Evolutionary conservation across 2,888 invertebrate species (phyloP), one percentile per base, ranked within the genome.

Genomic region (Drosophila limbata): DNA sequence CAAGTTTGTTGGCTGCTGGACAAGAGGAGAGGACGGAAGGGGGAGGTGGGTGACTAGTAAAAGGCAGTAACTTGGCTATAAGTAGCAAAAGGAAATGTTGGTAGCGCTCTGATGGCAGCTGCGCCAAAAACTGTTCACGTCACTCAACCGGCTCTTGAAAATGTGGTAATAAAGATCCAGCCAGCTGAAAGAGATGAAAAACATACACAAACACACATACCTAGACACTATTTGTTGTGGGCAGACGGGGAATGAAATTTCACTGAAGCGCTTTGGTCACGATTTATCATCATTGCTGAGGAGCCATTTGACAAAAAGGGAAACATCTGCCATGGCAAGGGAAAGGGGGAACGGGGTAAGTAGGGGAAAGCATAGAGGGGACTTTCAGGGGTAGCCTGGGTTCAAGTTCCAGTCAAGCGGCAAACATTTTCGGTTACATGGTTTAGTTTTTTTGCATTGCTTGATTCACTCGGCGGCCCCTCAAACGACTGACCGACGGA

Each of bases 261-360:
- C 84, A 71, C 83, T 79, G 69, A 65, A 71, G 60, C 79, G 68
- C 77, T 65, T 59, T 63, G 76, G 86, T 85, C 85, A 85, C 85
- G 85, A 85, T 85, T 85, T 85, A 85, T 88, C 88, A 85, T 83
- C 86, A 79, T 65, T 65, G 68, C 68, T 45, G 57, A 35, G 60
- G 11, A 60, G 62, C 61, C 71, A 62, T 85, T 84, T 85, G 86
- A 80, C 81, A 82, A 84, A 84, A 84, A 86, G 75, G 77, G 75
- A 86, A 83, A 81, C 77, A 77, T 73, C 74, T 77, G 78, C 77
- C 78, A 48, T 45, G 47, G 8, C 8, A 13, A 13, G 21, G 40
- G 33, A n/a, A n/a, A n/a, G n/a, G n/a, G 19, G 11, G n/a, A 28
- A 1, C 28, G 21, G 9, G 10, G n/a, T 4, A 52, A 44, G 13